Conservation (phyloP, 2,888 invertebrate species). For the Xanthostigma xanthostigma region DNA sequence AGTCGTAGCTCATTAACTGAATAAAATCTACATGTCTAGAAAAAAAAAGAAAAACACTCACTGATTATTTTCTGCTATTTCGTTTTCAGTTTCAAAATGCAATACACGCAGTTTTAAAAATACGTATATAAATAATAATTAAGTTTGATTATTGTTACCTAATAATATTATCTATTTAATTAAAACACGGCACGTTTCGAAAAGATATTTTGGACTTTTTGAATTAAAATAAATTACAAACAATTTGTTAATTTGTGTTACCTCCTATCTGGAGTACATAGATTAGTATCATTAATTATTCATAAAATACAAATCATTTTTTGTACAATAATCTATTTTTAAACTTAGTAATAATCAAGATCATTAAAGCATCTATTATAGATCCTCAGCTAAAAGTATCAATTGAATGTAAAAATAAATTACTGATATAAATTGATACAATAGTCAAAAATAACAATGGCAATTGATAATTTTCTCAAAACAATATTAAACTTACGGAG, state of each 20-base stretch:
- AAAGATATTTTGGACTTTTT: background rate
- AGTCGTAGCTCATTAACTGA: constrained; percentile 36
- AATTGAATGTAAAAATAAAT: background rate
- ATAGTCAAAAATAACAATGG: background rate
- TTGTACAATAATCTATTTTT: no score
- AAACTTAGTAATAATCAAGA: no score
- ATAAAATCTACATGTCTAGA: constrained; percentile 30
- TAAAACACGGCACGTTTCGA: background rate
- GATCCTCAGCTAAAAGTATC: no score
- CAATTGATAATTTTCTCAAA: background rate
- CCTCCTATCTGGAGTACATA: no score
- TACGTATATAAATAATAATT: no score
- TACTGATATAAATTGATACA: background rate
- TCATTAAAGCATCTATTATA: no score
- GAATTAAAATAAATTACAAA: no score
- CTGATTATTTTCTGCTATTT: background rate
- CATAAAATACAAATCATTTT: no score
- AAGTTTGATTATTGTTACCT: background rate
- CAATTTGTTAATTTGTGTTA: no score
- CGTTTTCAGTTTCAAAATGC: background rate
- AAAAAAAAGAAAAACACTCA: constrained; percentile 6
- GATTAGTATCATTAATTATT: no score
- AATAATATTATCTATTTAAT: background rate
- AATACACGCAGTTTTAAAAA: background rate
- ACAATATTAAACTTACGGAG: constrained; percentile 17